Evolutionary conservation across 2,797 vertebrate species (phyloP).

Genomic region (Sparus aurata): DNA sequence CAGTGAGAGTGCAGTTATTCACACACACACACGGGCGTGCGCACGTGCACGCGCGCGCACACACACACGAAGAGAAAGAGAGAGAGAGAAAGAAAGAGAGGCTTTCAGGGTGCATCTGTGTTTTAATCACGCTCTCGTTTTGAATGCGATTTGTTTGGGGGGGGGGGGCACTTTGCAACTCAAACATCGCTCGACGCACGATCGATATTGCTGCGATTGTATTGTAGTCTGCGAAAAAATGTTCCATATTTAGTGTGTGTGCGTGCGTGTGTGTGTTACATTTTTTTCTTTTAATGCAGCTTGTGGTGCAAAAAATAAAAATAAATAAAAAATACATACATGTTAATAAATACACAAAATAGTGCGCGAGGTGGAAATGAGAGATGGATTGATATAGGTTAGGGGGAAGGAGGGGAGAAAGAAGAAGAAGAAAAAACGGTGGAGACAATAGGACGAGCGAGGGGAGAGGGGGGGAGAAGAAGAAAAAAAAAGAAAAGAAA

Average conservation of each 20-base stretch:
- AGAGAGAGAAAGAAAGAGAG: constrained; percentile 16
- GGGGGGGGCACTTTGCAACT: constrained; percentile 27
- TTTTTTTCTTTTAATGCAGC: background rate
- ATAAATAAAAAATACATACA: too few relatives aligned
- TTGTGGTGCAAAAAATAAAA: constrained; percentile 6
- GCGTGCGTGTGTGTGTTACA: too few relatives aligned
- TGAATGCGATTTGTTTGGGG: constrained; percentile 25
- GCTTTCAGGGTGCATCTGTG: constrained; percentile 62
- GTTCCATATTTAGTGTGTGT: background rate
- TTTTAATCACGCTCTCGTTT: constrained; percentile 44
- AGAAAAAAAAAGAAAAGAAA: constrained; percentile 19
- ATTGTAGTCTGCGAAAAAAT: constrained; percentile 8
- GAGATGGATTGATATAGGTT: constrained; percentile 47
- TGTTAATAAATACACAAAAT: too few relatives aligned
- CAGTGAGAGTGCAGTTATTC: constrained; percentile 83
- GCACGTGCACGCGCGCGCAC: constrained; percentile 30
- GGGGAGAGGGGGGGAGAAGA: too few relatives aligned
- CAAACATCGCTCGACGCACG: constrained; percentile 8
- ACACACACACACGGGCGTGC: constrained; percentile 46
- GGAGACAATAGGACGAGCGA: constrained; percentile 75
- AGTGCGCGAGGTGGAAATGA: constrained; percentile 49
- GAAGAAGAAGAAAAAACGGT: constrained; percentile 31
- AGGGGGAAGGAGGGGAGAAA: background rate
- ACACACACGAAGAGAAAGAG: constrained; percentile 16
- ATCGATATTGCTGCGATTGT: constrained; percentile 13